These are phyloP conservation scores for Diabrotica undecimpunctata DNA, from an alignment of 1,140 invertebrate species.

Conservation along the genomic window DNA sequence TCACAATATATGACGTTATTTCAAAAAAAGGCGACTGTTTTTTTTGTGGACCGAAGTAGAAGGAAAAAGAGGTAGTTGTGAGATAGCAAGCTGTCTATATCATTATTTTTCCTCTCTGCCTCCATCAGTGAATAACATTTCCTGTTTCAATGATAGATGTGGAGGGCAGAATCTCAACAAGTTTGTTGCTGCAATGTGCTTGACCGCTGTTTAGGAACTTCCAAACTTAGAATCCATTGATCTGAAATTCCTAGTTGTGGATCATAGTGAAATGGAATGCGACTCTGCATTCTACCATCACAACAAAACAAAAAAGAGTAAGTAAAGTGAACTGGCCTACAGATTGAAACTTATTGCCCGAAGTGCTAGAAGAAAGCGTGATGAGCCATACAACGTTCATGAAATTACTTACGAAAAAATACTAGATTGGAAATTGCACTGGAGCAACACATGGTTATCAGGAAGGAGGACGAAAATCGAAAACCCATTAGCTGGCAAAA, in stretches of 20 bases:
- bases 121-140: too few species aligned
- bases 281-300: background rate
- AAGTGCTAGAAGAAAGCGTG: too few species aligned
- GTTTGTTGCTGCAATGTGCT: conserved; percentile 6
- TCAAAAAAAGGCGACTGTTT: conserved; percentile 18
- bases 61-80: conserved; percentile 21
- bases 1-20: conserved; percentile 18
- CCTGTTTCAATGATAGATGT: conserved; percentile 21
- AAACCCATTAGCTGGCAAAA: too few species aligned
- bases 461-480: too few species aligned
- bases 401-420: too few species aligned
- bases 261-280: conserved; percentile 23
- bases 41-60: conserved; percentile 20
- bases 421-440: too few species aligned
- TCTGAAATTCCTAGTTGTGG: conserved; percentile 16
- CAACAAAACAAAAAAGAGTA: background rate
- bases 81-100: conserved; percentile 17
- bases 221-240: conserved; percentile 15
- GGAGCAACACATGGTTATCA: too few species aligned
- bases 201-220: conserved; percentile 10
- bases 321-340: background rate
- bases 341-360: too few species aligned
- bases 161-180: conserved; percentile 16
- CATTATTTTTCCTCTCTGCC: conserved; percentile 17
- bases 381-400: too few species aligned